phyloP scores from a whole-genome alignment of 2,888 invertebrate species.

The Pseudanteris insignis region DNA sequence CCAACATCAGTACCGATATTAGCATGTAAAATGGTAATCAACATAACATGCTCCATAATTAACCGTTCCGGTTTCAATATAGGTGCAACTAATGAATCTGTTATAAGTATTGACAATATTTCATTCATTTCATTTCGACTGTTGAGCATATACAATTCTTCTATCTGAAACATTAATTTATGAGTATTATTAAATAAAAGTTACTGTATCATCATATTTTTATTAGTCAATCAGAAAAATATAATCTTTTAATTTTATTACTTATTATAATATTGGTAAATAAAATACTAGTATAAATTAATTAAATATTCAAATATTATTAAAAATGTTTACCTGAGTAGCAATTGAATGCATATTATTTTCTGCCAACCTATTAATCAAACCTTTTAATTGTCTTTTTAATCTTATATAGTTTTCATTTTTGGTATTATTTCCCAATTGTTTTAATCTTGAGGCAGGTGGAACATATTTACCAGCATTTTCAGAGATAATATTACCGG shows the following conservation, averaged over 20 bases:
- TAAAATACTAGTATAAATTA: too few species aligned
- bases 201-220: too few species aligned
- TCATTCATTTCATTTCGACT: conserved; percentile 87
- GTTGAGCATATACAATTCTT: conserved; percentile 79
- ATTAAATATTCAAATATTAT: too few species aligned
- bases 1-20: conserved; percentile 92
- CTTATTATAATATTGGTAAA: too few species aligned
- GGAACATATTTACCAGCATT: conserved; percentile 78
- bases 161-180: too few species aligned
- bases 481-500: conserved; percentile 79
- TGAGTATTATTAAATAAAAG: too few species aligned
- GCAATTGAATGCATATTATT: conserved; percentile 87
- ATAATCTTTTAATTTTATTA: background rate
- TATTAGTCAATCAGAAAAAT: conserved; percentile 1
- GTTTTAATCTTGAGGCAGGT: conserved; percentile 78
- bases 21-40: conserved; percentile 85
- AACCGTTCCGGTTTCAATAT: conserved; percentile 77
- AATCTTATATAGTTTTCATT: conserved; percentile 74
- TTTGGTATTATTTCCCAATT: conserved; percentile 63
- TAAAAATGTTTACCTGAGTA: conserved; percentile 68
- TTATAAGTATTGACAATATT: conserved; percentile 75
- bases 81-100: conserved; percentile 74
- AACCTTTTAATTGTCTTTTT: conserved; percentile 85
- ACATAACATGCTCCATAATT: conserved; percentile 83
- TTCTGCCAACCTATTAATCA: conserved; percentile 80